A percentile compares a stretch with the other conserved stretches of the same genome.
phyloP scores from a whole-genome alignment of 1,140 invertebrate species.

The Pseudomyrmex gracilis region DNA sequence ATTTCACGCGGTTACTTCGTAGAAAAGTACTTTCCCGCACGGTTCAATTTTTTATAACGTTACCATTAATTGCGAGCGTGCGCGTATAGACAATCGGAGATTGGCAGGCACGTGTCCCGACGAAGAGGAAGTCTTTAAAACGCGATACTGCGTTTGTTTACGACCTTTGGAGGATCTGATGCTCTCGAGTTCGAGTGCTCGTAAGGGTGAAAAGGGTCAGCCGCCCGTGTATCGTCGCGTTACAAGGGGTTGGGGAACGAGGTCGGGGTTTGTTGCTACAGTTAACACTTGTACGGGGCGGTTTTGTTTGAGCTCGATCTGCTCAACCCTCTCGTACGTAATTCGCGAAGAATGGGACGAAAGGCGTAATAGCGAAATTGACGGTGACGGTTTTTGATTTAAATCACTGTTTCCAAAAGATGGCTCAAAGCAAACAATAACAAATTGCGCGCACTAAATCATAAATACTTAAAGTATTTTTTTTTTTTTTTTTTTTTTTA shows the following conservation, averaged over 20 bases:
- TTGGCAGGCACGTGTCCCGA: constrained; percentile 30
- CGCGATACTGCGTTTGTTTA: constrained; percentile 70
- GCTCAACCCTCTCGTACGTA: constrained; percentile 18
- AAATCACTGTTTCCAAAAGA: neutral
- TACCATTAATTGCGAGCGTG: constrained; percentile 30
- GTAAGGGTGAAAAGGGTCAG: constrained; percentile 71
- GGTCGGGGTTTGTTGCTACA: constrained; percentile 68
- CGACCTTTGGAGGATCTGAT: constrained; percentile 56
- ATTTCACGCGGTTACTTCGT: neutral
- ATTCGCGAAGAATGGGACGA: constrained; percentile 15
- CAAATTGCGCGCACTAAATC: neutral
- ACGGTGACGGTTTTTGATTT: constrained; percentile 1
- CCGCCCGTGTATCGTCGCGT: constrained; percentile 47
- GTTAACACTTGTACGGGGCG: constrained; percentile 71
- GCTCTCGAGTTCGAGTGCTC: constrained; percentile 65
- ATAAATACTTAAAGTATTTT: too few relatives aligned
- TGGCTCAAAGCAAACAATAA: neutral
- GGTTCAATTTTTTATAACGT: constrained; percentile 38
- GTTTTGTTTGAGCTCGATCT: constrained; percentile 48
- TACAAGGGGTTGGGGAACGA: constrained; percentile 65
- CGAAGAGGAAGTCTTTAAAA: constrained; percentile 61
- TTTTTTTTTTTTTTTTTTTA: too few relatives aligned
- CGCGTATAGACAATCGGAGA: constrained; percentile 50
- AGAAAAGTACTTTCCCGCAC: neutral
- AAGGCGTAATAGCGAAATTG: constrained; percentile 11